Percentiles rank a stretch among this genome's conserved stretches.
These are phyloP conservation scores for Perizoma affinitatum DNA, from an alignment of 2,888 invertebrate species.

Conservation along the genomic window DNA sequence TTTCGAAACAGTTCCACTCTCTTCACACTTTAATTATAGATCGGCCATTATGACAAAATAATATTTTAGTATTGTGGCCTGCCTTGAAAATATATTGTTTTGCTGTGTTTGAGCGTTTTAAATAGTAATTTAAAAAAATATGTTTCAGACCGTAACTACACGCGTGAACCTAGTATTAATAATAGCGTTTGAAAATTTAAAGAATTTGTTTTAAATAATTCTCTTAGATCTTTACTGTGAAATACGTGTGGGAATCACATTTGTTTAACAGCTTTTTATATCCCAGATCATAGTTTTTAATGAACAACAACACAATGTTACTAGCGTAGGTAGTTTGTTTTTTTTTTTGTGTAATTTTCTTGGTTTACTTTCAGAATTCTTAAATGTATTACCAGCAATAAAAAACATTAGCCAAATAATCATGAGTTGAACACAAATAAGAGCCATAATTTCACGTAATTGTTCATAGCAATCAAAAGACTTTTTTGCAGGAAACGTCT, in stretches of 20 bases:
- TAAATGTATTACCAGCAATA: slow-evolving; percentile 1
- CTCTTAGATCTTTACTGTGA: not conserved
- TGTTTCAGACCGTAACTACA: slow-evolving; percentile 17
- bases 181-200: slow-evolving; percentile 14
- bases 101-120: slow-evolving; percentile 41
- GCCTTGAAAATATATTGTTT: slow-evolving; percentile 63
- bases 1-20: slow-evolving; percentile 74
- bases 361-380: slow-evolving; percentile 4
- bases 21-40: slow-evolving; percentile 79
- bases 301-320: no score
- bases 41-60: slow-evolving; percentile 72
- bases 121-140: slow-evolving; percentile 38
- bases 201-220: slow-evolving; percentile 8
- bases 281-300: not conserved
- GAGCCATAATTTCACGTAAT: slow-evolving; percentile 35
- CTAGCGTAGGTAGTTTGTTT: no score
- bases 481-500: slow-evolving; percentile 45
- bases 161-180: slow-evolving; percentile 8
- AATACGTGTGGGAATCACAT: not conserved
- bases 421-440: slow-evolving; percentile 25
- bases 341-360: not conserved
- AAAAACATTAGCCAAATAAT: slow-evolving; percentile 9
- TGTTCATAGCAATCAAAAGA: slow-evolving; percentile 31
- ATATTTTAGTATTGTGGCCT: slow-evolving; percentile 64
- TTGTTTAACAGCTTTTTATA: not conserved